A percentile compares a stretch with the other conserved stretches of the same genome.
Conservation (phyloP, 2,888 invertebrate species). For the Oscheius sp. region DNA sequence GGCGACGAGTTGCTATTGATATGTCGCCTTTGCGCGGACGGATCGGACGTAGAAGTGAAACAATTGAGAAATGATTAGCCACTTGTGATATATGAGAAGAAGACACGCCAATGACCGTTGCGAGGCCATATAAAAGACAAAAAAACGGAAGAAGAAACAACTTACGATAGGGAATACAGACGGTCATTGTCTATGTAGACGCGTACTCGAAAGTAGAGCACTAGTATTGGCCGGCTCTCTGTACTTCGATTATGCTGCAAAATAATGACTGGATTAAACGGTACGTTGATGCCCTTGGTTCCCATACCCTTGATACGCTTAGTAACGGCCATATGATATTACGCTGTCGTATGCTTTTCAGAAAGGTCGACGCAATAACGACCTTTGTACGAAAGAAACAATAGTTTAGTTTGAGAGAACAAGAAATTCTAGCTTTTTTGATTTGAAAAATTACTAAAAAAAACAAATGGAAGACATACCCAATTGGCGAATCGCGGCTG, state of each 20-base stretch:
- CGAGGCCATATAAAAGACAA: not conserved
- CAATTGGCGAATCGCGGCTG: slow-evolving; percentile 60
- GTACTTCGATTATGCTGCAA: slow-evolving; percentile 56
- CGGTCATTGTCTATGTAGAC: slow-evolving; percentile 67
- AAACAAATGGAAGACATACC: slow-evolving; percentile 42
- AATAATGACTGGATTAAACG: not conserved
- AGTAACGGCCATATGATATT: slow-evolving; percentile 21
- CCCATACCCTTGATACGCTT: slow-evolving; percentile 26
- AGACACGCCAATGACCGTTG: not conserved
- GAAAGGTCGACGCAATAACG: slow-evolving; percentile 12
- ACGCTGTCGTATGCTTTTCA: not conserved
- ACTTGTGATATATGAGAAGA: slow-evolving; percentile 29
- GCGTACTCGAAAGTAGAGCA: slow-evolving; percentile 66
- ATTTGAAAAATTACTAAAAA: not conserved
- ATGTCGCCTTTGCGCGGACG: slow-evolving; percentile 24
- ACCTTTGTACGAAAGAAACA: not conserved
- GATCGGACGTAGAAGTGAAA: slow-evolving; percentile 33
- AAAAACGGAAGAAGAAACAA: slow-evolving; percentile 17
- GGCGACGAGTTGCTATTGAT: slow-evolving; percentile 36
- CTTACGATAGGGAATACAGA: slow-evolving; percentile 55
- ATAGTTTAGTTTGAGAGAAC: not conserved
- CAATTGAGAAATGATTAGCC: slow-evolving; percentile 36
- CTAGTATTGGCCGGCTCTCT: slow-evolving; percentile 63
- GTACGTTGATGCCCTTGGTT: slow-evolving; percentile 9
- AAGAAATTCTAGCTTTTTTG: not conserved